Base-by-base conservation (phyloP, 2,113 vertebrate species). In the Ginglymostoma cirratum region DNA sequence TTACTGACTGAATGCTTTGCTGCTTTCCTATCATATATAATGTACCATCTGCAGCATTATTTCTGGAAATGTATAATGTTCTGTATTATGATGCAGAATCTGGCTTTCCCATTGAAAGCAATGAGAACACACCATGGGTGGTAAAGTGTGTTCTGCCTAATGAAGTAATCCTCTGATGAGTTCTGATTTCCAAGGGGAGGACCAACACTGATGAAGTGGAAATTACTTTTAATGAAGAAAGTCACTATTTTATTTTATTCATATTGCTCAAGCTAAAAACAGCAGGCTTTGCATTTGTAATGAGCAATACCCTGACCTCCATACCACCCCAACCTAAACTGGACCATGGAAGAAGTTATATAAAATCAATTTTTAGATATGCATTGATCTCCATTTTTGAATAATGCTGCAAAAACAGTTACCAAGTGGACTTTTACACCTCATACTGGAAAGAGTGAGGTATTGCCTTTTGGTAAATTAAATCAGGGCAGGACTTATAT, bases 61-160 rank as follows among this genome's bases (percentile, higher is more conserved):
- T 65, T 92, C 55, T 66, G 61, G 30, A 93, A 66, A 93, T 42
- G 6, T 66, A 93, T 93, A 38, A 66, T 93, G 61, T 66, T 93
- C 61, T 66, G 23, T 93, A 65, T 93, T 65, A 10, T 38, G 89
- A 66, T 38, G 61, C 34, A 93, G 34, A 93, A n/a, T 93, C 67
- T 93, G 52, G 80, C 65, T 93, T 93, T 66, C 65, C n/a, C 19
- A 38, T 38, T 93, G 34, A 93, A 93, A 67, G 61, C 89, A 93
- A 93, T 93, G 89, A 66, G 89, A 67, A 93, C 61, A 93, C 89
- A 38, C 61, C 17, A 42, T 93, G 89, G 89, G 89, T 93, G 61
- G 89, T 24, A 93, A 93, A 93, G 87, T 93, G 61, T 42, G 34
- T 67, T 65, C 89, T 93, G 89, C 89, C 65, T 93, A 93, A 93